Conservation (phyloP, 2,113 vertebrate genomes). For the Barbus barbus region DNA sequence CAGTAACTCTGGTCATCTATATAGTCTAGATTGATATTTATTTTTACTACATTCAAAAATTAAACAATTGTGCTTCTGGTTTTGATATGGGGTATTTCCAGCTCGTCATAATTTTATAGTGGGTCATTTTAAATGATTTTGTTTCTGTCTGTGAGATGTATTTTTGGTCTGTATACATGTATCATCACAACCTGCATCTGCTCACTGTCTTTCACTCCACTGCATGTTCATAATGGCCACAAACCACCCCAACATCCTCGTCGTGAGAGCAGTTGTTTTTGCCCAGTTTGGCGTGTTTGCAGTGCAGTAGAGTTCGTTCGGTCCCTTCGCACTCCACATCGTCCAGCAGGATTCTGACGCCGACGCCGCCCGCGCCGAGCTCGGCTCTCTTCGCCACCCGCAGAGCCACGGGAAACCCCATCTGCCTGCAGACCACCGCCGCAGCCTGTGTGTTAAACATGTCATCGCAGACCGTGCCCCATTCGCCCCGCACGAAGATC, state of each 20-base stretch:
- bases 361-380: constrained; percentile 61
- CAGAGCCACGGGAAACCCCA: constrained; percentile 63
- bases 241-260: constrained; percentile 61
- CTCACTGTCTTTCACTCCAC: background rate
- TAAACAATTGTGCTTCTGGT: background rate
- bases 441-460: constrained; percentile 67
- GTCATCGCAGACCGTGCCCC: constrained; percentile 75
- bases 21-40: background rate
- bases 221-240: constrained; percentile 39
- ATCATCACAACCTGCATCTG: too few relatives aligned
- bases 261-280: constrained; percentile 64
- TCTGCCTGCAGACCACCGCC: constrained; percentile 72
- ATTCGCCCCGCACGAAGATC: constrained; percentile 71
- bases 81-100: background rate
- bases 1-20: background rate
- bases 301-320: constrained; percentile 70
- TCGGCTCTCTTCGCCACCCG: constrained; percentile 67
- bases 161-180: background rate
- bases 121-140: too few relatives aligned
- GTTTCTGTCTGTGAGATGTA: background rate
- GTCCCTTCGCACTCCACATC: constrained; percentile 74
- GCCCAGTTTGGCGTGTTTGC: constrained; percentile 69
- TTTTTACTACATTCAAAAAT: background rate
- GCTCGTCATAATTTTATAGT: background rate
- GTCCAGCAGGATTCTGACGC: constrained; percentile 66